Evolutionary conservation across 2,888 invertebrate species (phyloP), one percentile per base, ranked within the genome.

Genomic region (Furcula furcula): DNA sequence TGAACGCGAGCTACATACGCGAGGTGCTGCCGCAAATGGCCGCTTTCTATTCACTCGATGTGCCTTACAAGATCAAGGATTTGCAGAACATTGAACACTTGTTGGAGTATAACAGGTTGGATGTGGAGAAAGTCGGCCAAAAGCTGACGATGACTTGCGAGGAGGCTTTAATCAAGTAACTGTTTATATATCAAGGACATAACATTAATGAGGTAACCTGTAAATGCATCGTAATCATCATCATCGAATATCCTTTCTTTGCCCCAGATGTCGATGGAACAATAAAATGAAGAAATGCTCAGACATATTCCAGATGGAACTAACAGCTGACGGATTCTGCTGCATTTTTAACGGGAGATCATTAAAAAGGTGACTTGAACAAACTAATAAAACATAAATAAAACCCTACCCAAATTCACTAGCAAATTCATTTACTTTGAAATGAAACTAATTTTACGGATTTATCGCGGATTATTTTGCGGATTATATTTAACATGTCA

Each of bases 311-410:
- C 49, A 45, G 1, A 76, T 88, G 57, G 82, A 89, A 20, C 61
- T 89, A 3, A 90, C 91, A 1, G 79, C 76, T 15, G 86, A 89
- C 33, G 92, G 92, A 1, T 91, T 75, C 55, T 91, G 91, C 52
- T 92, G 92, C 37, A 75, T 84, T 1, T 91, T 91, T 47, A 91
- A 91, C 23, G 84, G 76, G 14, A 57, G 71, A 25, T 85, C 82
- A 11, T 47, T 81, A 4, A 65, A 40, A 40, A 51, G 67, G 81
- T 79, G n/a, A n/a, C n/a, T n/a, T n/a, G n/a, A n/a, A n/a, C n/a
- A n/a, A n/a, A n/a, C n/a, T n/a, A n/a, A n/a, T n/a, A n/a, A n/a
- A n/a, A n/a, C n/a, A n/a, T n/a, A n/a, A n/a, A n/a, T n/a, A n/a
- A n/a, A n/a, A n/a, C n/a, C n/a, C n/a, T n/a, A n/a, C n/a, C n/a